Evolutionary conservation across 2,888 invertebrate species (phyloP).

Genomic region (Rhopalosiphum nymphaeae): DNA sequence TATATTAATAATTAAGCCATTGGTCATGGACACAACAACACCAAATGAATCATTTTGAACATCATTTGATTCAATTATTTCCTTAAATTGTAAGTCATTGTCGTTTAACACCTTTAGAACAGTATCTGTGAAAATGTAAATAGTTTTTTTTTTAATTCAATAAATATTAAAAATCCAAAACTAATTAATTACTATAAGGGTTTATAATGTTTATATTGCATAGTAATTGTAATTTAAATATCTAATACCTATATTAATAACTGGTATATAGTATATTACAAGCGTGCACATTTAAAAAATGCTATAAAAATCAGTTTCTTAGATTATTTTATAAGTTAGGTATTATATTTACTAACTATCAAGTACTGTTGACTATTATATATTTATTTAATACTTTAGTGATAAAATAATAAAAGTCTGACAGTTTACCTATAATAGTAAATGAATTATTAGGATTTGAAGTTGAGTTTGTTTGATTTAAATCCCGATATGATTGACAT

Average conservation of each 20-base stretch:
- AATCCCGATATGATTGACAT: conserved; percentile 36
- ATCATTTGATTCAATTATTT: conserved; percentile 70
- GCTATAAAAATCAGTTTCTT: neutral
- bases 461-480: neutral
- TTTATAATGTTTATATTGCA: neutral
- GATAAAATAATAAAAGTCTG: neutral
- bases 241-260: neutral
- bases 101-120: conserved; percentile 67
- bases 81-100: conserved; percentile 71
- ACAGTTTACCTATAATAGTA: conserved; percentile 26
- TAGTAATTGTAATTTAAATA: neutral
- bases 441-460: conserved; percentile 6
- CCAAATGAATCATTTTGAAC: conserved; percentile 73
- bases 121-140: neutral
- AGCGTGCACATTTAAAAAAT: neutral
- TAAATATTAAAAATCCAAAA: neutral
- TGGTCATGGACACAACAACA: conserved; percentile 85
- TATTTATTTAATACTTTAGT: neutral
- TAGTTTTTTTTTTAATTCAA: neutral
- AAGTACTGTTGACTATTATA: neutral
- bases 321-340: neutral
- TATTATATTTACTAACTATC: neutral
- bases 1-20: conserved; percentile 84
- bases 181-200: neutral
- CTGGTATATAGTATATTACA: neutral